Percentiles rank a stretch among this genome's conserved stretches.
phyloP scores from a whole-genome alignment of 37 sponge, comb jelly and placozoan genomes.

The Bolinopsis microptera region DNA sequence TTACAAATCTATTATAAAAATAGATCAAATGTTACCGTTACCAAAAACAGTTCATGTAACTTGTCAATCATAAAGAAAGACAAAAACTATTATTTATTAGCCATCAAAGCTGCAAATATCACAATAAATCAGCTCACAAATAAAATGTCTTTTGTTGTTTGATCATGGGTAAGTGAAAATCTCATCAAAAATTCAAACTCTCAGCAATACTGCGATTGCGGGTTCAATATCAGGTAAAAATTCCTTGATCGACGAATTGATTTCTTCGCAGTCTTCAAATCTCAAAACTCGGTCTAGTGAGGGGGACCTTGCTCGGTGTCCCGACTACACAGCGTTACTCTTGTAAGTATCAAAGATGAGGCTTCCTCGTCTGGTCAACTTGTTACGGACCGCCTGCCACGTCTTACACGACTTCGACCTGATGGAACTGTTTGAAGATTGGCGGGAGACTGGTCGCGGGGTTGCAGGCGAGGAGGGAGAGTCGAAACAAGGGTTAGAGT shows the following conservation, averaged over 20 bases:
- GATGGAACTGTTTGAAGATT: background rate
- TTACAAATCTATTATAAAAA: too few species aligned
- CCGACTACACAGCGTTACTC: slow-evolving; percentile 7
- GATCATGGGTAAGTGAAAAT: background rate
- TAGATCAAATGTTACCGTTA: too few species aligned
- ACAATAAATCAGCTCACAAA: background rate
- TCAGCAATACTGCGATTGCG: too few species aligned
- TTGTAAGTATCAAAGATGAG: background rate
- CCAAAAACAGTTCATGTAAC: too few species aligned
- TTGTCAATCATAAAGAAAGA: background rate
- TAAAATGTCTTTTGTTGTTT: background rate
- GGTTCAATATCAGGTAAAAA: background rate
- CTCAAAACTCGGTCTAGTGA: too few species aligned
- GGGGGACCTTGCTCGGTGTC: background rate
- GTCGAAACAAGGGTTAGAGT: slow-evolving; percentile 34
- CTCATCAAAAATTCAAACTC: background rate
- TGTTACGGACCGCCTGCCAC: slow-evolving; percentile 26
- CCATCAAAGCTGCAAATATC: background rate
- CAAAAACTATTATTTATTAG: background rate
- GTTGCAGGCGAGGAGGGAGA: background rate
- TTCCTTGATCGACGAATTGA: too few species aligned
- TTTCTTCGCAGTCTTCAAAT: too few species aligned
- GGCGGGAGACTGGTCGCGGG: background rate
- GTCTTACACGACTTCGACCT: background rate
- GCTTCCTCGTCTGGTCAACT: slow-evolving; percentile 24